These are phyloP conservation scores for Megalops cyprinoides DNA, from an alignment of 2,797 vertebrate species.

Conservation along the genomic window DNA sequence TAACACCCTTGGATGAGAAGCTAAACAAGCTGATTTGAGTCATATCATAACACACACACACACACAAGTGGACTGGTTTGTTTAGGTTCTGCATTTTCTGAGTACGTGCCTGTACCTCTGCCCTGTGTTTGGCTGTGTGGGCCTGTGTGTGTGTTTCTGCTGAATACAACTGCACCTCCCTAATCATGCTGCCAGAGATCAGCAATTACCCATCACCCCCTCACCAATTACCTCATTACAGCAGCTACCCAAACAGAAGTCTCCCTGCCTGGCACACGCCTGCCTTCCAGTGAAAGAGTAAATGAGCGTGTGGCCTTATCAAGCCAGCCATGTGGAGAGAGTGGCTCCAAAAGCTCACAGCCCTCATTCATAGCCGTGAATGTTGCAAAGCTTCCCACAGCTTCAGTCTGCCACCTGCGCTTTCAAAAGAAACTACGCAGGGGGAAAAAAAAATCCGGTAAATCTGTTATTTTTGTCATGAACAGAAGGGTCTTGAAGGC, in stretches of 20 bases:
- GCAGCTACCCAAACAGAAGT: conserved; percentile 34
- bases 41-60: neutral
- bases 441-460: neutral
- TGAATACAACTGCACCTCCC: neutral
- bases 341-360: neutral
- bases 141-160: conserved; percentile 25
- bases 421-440: neutral
- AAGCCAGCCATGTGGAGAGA: neutral
- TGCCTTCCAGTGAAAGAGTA: neutral
- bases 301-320: neutral
- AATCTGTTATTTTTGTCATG: neutral
- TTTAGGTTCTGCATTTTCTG: neutral
- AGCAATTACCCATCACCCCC: conserved; percentile 62
- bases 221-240: conserved; percentile 65
- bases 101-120: neutral
- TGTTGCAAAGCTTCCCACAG: neutral
- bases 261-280: neutral
- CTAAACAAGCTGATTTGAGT: neutral
- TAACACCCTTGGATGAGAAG: neutral
- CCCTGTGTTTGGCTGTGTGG: neutral
- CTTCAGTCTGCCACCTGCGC: neutral
- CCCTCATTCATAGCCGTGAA: neutral
- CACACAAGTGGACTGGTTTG: neutral
- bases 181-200: conserved; percentile 38
- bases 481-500: neutral